Base-by-base conservation (phyloP, 2,113 vertebrate genomes). In the Gallinago jamesoni region DNA sequence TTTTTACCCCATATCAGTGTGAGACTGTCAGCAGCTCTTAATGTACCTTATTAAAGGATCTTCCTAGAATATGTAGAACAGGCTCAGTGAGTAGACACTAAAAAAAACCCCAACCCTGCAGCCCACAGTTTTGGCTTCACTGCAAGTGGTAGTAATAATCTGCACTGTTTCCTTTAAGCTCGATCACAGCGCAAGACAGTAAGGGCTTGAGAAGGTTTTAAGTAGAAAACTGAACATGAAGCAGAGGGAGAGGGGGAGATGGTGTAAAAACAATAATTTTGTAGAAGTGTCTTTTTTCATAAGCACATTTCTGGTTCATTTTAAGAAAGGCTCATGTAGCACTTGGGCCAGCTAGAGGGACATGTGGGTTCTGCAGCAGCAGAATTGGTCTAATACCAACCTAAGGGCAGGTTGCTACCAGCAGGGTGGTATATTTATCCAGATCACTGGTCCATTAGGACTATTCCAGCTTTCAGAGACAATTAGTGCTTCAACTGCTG, bases 1-100 rank as follows among this genome's bases (percentile, higher is more conserved):
- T 66, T 87, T 73, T 68, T 77, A 76, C 13, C 31, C n/a, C 2
- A 0, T 73, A 73, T 80, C 70, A 53, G 23, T 77, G 31, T 80
- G 31, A 84, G 43, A 55, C 45, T 91, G 79, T 94, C 90, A 96
- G 39, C 85, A 92, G 39, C 68, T 80, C 47, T 92, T 95, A 96
- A 94, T 84, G 47, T 50, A 33, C 23, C 21, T 55, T 69, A 67
- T 39, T 70, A 91, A 74, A 94, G 41, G 45, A 83, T 95, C 47
- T 72, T 93, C 55, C 72, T 64, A 80, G 30, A 88, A 59, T 93
- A 50, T 3, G 14, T 21, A 76, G 62, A 94, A 79, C 70, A 85
- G 77, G 57, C 50, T 91, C 73, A 64, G 75, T 91, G 50, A 87
- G 70, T 69, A 76, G 35, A 68, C 10, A 67, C 10, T 78, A 2